These are phyloP conservation scores for Salmo trutta DNA, from an alignment of 2,797 vertebrate species.

Conservation along the genomic window DNA sequence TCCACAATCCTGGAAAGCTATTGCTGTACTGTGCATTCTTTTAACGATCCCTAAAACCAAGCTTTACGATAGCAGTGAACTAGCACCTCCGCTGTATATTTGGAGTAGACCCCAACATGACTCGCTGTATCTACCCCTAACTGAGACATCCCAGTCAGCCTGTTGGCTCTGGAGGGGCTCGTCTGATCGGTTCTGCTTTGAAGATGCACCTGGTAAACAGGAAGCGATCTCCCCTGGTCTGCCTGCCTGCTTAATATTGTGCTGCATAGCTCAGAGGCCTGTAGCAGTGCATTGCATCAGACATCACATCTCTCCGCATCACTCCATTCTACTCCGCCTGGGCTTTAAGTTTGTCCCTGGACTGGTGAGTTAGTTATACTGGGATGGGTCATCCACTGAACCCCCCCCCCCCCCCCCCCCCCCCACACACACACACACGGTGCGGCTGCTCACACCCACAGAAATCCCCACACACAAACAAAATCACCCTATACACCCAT, in stretches of 20 bases:
- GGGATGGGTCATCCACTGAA: conserved; percentile 49
- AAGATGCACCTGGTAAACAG: conserved; percentile 49
- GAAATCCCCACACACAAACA: conserved; percentile 5
- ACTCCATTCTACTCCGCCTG: neutral
- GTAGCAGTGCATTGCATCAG: conserved; percentile 50
- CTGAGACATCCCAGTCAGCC: no score
- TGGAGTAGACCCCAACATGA: neutral
- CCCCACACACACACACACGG: conserved; percentile 20
- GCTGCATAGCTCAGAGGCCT: conserved; percentile 42
- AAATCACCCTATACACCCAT: conserved; percentile 5
- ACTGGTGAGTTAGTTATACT: conserved; percentile 48
- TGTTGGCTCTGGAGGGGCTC: no score
- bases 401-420: neutral
- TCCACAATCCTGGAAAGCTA: no score
- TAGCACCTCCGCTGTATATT: neutral
- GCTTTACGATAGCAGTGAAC: neutral
- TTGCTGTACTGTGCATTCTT: no score
- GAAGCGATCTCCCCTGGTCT: conserved; percentile 18
- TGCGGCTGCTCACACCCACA: neutral
- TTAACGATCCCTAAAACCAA: neutral
- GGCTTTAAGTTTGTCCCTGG: conserved; percentile 53
- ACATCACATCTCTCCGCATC: neutral
- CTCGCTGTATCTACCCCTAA: no score
- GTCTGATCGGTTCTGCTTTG: neutral
- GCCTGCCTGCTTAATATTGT: conserved; percentile 27